phyloP scores from a whole-genome alignment of 2,113 vertebrate genomes.

The Myocastor coypus region DNA sequence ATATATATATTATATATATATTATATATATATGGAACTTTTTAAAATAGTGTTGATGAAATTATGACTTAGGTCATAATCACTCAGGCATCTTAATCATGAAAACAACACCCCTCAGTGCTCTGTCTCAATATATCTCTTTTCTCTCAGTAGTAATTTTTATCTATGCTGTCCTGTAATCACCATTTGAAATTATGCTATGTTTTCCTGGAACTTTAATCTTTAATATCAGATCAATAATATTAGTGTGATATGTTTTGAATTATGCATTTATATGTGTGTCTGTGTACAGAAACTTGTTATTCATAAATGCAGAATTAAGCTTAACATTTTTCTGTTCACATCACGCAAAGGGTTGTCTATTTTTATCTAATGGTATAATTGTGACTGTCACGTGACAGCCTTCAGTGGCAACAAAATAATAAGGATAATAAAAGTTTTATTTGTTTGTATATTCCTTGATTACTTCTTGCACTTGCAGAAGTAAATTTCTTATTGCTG shows the following conservation, averaged over 20 bases:
- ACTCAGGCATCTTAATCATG: not conserved
- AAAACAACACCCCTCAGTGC: not conserved
- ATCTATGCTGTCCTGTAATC: not conserved
- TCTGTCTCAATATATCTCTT: not conserved
- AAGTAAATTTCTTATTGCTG: conserved; percentile 54
- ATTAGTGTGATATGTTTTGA: not conserved
- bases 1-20: too few relatives aligned
- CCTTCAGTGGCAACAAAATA: conserved; percentile 27
- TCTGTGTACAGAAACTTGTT: not conserved
- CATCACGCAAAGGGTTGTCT: not conserved
- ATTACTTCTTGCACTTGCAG: conserved; percentile 26
- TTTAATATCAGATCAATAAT: not conserved
- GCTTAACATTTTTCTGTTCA: not conserved
- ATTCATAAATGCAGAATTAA: not conserved
- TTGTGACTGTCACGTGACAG: not conserved
- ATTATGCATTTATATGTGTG: not conserved
- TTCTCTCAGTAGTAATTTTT: not conserved
- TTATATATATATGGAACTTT: not conserved
- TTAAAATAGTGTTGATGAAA: conserved; percentile 15
- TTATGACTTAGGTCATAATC: not conserved
- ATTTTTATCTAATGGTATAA: conserved; percentile 17
- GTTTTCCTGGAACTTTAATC: conserved; percentile 37
- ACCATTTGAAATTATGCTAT: not conserved
- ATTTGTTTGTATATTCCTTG: conserved; percentile 34
- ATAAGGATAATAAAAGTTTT: conserved; percentile 37